These are phyloP conservation scores for Mellivora capensis DNA, from an alignment of 2,113 vertebrate species.

Conservation along the genomic window DNA sequence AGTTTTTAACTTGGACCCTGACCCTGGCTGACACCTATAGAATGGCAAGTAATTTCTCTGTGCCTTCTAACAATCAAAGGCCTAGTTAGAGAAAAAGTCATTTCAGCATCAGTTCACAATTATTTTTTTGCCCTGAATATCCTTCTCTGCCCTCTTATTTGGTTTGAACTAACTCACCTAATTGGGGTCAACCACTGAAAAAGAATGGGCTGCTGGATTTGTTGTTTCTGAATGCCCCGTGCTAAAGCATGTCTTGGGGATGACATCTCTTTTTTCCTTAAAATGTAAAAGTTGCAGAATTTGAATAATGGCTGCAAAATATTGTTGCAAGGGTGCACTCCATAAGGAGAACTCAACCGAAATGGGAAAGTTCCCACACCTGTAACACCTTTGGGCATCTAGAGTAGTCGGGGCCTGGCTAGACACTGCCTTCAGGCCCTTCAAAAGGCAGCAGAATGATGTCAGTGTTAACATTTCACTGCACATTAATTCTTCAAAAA, in stretches of 20 bases:
- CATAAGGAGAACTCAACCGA: not conserved
- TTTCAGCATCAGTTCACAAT: not conserved
- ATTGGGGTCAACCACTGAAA: not conserved
- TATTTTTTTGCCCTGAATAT: not conserved
- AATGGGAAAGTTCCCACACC: not conserved
- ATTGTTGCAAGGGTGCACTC: not conserved
- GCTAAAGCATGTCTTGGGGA: not conserved
- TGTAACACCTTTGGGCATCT: not conserved
- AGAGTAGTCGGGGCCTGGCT: not conserved
- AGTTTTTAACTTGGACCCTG: slow-evolving; percentile 17
- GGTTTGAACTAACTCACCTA: not conserved
- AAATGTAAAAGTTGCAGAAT: not conserved
- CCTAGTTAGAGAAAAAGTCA: slow-evolving; percentile 10
- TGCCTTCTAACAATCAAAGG: not conserved
- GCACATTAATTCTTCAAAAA: slow-evolving; percentile 56
- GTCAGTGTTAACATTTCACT: slow-evolving; percentile 73
- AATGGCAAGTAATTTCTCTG: not conserved
- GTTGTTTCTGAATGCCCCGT: not conserved
- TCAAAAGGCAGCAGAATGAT: slow-evolving; percentile 60
- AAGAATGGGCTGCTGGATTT: not conserved
- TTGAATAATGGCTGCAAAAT: not conserved
- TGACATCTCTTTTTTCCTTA: not conserved
- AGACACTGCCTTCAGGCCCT: not conserved
- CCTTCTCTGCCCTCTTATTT: not conserved
- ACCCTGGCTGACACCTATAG: slow-evolving; percentile 3